Conservation (phyloP, 2,888 invertebrate species). For the Aspidiotus rigidus region DNA sequence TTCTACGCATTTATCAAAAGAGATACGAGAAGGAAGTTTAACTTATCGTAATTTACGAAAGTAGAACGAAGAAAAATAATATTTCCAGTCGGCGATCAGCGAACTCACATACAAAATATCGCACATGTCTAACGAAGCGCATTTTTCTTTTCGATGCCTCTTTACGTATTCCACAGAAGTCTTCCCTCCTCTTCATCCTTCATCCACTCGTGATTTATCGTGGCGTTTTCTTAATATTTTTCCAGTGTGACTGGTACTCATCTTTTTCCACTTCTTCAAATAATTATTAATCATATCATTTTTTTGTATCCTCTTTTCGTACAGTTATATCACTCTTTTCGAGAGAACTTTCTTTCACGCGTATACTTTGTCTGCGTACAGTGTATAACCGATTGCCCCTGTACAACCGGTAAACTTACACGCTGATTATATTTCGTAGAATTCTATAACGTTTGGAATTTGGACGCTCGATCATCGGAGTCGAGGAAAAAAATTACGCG, state of each 20-base stretch:
- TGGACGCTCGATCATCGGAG: neutral
- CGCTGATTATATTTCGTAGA: neutral
- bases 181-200: neutral
- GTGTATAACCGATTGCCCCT: neutral
- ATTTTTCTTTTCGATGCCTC: conserved; percentile 24
- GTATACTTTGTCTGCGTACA: neutral
- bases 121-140: neutral
- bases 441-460: neutral
- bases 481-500: neutral
- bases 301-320: too few relatives aligned
- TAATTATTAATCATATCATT: conserved; percentile 29
- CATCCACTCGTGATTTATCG: conserved; percentile 18
- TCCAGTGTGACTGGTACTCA: neutral
- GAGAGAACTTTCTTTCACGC: too few relatives aligned
- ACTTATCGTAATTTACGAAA: neutral
- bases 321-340: too few relatives aligned
- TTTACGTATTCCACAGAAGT: conserved; percentile 28
- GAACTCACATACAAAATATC: conserved; percentile 19
- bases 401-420: too few relatives aligned
- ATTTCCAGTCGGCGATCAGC: conserved; percentile 24
- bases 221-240: conserved; percentile 18
- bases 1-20: conserved; percentile 27
- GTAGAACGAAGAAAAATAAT: conserved; percentile 16
- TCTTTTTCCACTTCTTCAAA: conserved; percentile 27
- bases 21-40: neutral